Conservation (phyloP, 2,888 invertebrate species). For the Limnephilus lunatus region DNA sequence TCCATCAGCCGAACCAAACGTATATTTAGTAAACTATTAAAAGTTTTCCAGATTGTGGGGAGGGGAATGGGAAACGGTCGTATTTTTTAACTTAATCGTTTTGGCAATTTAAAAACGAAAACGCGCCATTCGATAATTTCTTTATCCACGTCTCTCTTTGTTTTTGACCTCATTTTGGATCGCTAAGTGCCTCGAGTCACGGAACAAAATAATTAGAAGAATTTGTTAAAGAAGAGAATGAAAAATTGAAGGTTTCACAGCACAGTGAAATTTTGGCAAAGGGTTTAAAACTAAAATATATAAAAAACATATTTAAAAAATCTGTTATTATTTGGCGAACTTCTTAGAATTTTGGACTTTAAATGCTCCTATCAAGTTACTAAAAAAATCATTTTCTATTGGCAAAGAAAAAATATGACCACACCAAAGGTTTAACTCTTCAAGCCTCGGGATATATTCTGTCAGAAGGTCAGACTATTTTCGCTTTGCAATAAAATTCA, state of each 20-base stretch:
- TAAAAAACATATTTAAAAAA: no score
- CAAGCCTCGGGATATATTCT: no score
- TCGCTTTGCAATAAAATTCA: no score
- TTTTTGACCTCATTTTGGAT: slow-evolving; percentile 55
- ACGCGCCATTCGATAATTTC: slow-evolving; percentile 59
- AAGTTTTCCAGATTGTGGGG: slow-evolving; percentile 1
- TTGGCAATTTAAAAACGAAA: slow-evolving; percentile 32
- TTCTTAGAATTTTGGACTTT: no score
- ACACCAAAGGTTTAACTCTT: no score
- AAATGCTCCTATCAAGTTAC: no score
- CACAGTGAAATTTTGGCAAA: background rate
- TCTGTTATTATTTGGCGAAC: no score
- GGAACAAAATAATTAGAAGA: slow-evolving; percentile 57
- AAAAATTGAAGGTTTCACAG: background rate
- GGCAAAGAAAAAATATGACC: no score
- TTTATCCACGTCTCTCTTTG: slow-evolving; percentile 54
- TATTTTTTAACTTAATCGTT: slow-evolving; percentile 30
- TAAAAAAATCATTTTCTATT: no score
- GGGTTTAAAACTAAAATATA: no score
- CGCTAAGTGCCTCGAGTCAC: slow-evolving; percentile 62
- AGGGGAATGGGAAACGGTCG: background rate
- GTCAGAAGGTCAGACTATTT: no score
- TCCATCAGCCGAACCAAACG: slow-evolving; percentile 3
- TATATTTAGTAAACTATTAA: slow-evolving; percentile 35
- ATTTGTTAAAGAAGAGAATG: slow-evolving; percentile 28